A percentile compares a stretch with the other conserved stretches of the same genome.
These are phyloP conservation scores for Phalanger gymnotis DNA, from an alignment of 2,797 vertebrate genomes.

Conservation along the genomic window DNA sequence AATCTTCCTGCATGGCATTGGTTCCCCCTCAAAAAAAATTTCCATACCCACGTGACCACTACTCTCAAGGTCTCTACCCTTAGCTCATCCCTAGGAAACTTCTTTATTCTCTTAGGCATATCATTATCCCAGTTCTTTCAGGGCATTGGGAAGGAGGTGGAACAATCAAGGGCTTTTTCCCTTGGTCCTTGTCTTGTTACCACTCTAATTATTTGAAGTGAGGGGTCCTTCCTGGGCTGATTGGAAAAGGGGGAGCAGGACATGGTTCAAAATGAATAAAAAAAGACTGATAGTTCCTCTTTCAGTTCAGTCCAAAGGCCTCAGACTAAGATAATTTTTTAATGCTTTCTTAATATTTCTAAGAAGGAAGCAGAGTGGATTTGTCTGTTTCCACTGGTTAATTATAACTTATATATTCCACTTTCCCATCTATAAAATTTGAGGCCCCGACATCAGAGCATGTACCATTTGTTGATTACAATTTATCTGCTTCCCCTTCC, in stretches of 20 bases:
- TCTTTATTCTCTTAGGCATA: background rate
- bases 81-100: background rate
- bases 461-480: background rate
- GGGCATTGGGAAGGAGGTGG: background rate
- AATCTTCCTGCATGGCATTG: background rate
- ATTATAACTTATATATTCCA: background rate
- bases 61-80: background rate
- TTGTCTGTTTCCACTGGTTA: background rate
- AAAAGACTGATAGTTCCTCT: background rate
- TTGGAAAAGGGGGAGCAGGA: background rate
- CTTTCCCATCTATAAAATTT: background rate
- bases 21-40: background rate
- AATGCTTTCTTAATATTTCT: background rate
- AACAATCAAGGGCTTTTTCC: background rate
- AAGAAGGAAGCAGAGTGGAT: background rate
- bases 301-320: background rate
- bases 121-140: background rate
- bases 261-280: background rate
- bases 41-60: background rate
- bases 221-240: background rate
- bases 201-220: background rate
- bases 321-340: background rate
- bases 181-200: background rate
- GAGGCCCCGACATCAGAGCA: background rate
- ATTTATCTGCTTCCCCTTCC: background rate